Conservation (phyloP, 1,140 invertebrate genomes). For the Drosophila aff. region DNA sequence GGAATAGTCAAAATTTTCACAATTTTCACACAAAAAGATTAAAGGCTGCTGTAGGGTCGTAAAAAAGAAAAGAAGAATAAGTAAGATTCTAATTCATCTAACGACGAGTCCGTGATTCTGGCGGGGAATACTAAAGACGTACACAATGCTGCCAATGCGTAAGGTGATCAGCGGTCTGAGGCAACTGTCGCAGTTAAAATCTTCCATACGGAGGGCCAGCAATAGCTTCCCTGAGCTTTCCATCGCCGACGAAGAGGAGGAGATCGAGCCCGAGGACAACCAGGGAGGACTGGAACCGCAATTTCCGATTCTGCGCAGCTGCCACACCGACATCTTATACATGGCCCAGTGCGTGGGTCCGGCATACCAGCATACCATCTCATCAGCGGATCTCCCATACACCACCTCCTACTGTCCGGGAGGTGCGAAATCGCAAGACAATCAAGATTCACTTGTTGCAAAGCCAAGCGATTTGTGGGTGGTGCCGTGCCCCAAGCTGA, state of each 20-base stretch:
- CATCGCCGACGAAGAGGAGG: slow-evolving; percentile 42
- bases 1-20: slow-evolving; percentile 21
- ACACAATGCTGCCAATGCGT: slow-evolving; percentile 8
- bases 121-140: neutral
- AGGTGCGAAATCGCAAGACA: neutral
- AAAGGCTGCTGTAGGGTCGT: neutral
- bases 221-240: slow-evolving; percentile 37
- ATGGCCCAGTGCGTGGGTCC: slow-evolving; percentile 56
- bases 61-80: neutral
- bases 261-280: slow-evolving; percentile 39
- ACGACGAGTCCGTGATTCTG: neutral
- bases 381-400: slow-evolving; percentile 26
- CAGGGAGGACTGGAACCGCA: neutral
- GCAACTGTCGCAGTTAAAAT: neutral
- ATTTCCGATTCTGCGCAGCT: slow-evolving; percentile 43
- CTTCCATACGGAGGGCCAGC: slow-evolving; percentile 15
- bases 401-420: slow-evolving; percentile 3
- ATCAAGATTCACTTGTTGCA: neutral
- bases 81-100: neutral
- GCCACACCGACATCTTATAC: slow-evolving; percentile 47
- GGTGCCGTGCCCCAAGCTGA: slow-evolving; percentile 38
- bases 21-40: neutral
- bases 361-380: slow-evolving; percentile 44
- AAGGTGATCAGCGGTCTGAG: neutral
- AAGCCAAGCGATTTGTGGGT: slow-evolving; percentile 14